Conservation (phyloP, 2,888 invertebrate genomes). For the Noctua pronuba region DNA sequence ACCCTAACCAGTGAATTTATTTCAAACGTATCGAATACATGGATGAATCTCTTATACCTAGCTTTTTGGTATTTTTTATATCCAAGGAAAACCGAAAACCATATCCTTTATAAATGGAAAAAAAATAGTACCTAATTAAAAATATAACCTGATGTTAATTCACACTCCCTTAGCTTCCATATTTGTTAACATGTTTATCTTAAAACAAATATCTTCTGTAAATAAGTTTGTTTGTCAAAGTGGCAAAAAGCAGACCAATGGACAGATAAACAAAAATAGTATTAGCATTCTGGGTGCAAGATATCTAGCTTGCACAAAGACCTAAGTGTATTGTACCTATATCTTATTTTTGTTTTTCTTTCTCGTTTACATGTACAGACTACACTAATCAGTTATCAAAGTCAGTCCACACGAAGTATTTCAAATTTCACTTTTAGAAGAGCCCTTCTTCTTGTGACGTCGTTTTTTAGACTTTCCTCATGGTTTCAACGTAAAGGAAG, state of each 20-base stretch:
- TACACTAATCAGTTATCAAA: slow-evolving; percentile 56
- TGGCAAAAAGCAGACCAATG: slow-evolving; percentile 26
- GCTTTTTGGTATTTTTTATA: slow-evolving; percentile 55
- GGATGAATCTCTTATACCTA: slow-evolving; percentile 45
- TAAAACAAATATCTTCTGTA: slow-evolving; percentile 15
- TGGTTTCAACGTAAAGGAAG: slow-evolving; percentile 78
- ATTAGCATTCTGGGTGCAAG: slow-evolving; percentile 2
- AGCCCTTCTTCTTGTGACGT: slow-evolving; percentile 64
- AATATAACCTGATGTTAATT: slow-evolving; percentile 13
- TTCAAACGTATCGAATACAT: not conserved
- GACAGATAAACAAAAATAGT: slow-evolving; percentile 15
- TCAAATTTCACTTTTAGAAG: slow-evolving; percentile 46
- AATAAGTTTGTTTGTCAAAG: slow-evolving; percentile 17
- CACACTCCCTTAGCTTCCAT: slow-evolving; percentile 9
- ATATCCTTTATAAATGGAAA: slow-evolving; percentile 3
- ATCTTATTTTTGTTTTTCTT: slow-evolving; percentile 21
- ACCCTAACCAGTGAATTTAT: slow-evolving; percentile 16
- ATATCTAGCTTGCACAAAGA: not conserved
- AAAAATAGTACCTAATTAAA: slow-evolving; percentile 1
- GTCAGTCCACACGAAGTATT: slow-evolving; percentile 54
- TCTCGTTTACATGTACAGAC: slow-evolving; percentile 28
- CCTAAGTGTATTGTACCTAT: slow-evolving; percentile 8
- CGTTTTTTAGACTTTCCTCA: slow-evolving; percentile 71
- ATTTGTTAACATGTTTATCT: not conserved
- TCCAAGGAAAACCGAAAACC: slow-evolving; percentile 9